Percentiles rank a stretch among this genome's conserved stretches.
Conservation (phyloP, 2,888 invertebrate species). For the Prenolepis imparis region DNA sequence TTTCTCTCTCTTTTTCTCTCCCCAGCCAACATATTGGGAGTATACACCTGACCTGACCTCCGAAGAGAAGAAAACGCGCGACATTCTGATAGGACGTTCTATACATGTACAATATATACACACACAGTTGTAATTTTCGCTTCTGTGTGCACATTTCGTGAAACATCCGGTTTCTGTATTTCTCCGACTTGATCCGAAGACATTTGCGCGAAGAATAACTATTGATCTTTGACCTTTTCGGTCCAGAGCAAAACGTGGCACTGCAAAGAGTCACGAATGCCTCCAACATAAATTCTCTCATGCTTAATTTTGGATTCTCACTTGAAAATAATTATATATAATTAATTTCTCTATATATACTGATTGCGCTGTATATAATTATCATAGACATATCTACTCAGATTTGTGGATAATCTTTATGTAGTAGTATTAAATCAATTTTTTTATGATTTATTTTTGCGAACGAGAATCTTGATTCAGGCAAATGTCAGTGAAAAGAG, state of each 20-base stretch:
- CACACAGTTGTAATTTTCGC: no score
- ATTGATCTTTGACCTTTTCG: constrained; percentile 52
- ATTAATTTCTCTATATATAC: background rate
- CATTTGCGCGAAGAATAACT: constrained; percentile 60
- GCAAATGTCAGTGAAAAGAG: background rate
- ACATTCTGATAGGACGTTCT: background rate
- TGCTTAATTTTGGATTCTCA: background rate
- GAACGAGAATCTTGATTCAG: background rate
- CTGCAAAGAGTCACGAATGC: background rate
- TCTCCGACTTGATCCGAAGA: constrained; percentile 66
- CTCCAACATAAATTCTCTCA: background rate
- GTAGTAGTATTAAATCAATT: background rate
- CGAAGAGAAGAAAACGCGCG: constrained; percentile 12
- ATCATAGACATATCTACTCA: background rate
- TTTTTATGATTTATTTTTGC: background rate
- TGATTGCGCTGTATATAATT: background rate
- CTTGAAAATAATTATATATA: background rate
- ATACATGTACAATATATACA: no score
- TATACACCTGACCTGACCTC: constrained; percentile 2
- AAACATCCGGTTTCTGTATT: constrained; percentile 7
- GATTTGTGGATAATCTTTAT: background rate
- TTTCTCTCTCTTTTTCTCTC: constrained; percentile 57
- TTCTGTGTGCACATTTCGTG: background rate
- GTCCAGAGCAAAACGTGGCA: background rate
- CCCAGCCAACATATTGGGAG: constrained; percentile 47